Percentiles rank a stretch among this genome's conserved stretches.
Evolutionary conservation across 2,113 vertebrate species (phyloP).

Genomic region (Oncorhynchus clarkii): DNA sequence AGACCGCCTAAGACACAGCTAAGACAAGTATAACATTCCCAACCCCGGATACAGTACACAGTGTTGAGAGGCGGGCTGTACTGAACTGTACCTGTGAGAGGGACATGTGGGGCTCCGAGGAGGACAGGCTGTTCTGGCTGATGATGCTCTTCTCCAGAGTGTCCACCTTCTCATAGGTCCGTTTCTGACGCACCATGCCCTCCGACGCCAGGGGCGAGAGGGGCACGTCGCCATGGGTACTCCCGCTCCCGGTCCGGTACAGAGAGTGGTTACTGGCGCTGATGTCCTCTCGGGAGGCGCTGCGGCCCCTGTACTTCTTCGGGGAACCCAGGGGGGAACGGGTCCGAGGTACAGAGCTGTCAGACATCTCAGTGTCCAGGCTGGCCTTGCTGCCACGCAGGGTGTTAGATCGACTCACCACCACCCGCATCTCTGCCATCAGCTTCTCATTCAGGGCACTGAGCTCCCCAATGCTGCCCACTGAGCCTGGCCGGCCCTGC

Average conservation of each 20-base stretch:
- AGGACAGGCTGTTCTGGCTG: constrained; percentile 62
- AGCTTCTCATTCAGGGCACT: constrained; percentile 75
- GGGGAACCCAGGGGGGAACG: too few relatives aligned
- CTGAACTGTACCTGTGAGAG: constrained; percentile 70
- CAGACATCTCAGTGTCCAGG: constrained; percentile 68
- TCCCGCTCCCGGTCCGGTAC: constrained; percentile 48
- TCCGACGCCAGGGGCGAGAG: constrained; percentile 54
- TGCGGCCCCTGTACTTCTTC: constrained; percentile 18
- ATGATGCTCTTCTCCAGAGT: constrained; percentile 67
- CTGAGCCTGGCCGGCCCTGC: constrained; percentile 67
- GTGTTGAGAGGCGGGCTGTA: not conserved
- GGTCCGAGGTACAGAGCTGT: constrained; percentile 32
- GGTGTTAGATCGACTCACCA: constrained; percentile 69
- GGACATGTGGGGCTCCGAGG: constrained; percentile 42
- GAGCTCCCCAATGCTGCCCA: constrained; percentile 77
- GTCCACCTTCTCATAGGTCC: constrained; percentile 79
- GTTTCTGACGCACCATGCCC: constrained; percentile 69
- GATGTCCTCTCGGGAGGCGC: constrained; percentile 66
- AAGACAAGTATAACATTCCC: too few relatives aligned
- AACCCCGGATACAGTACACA: too few relatives aligned
- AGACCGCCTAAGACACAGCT: too few relatives aligned
- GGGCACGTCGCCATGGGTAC: constrained; percentile 36
- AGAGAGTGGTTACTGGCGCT: constrained; percentile 70
- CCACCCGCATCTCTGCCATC: constrained; percentile 78
- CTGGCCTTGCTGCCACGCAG: constrained; percentile 73